Base-by-base conservation (phyloP, 1,140 invertebrate species). In the Cydia pomonella region DNA sequence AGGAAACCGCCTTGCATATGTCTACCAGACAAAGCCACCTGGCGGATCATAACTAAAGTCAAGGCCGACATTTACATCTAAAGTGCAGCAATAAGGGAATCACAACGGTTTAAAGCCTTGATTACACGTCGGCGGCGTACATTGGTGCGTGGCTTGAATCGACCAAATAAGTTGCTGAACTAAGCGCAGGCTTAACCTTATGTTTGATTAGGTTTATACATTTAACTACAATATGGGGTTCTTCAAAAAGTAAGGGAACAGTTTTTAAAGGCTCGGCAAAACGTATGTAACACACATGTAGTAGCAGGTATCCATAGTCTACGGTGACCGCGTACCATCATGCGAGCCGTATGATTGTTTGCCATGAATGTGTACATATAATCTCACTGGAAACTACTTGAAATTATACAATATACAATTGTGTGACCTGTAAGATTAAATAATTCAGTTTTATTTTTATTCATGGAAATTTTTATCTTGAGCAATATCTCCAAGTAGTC, bases 21-120 rank as follows among this genome's bases (percentile, higher is more conserved):
- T 69, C 13, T 33, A 27, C 27, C 27, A 33, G 29, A 69, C 64
- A 69, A 69, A 69, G 29, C 64, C 64, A 69, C 64, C 64, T 69
- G 64, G 29, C 7, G 64, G 64, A 69, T 69, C 64, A 38, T 69
- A 69, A 69, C 64, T 29, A 69, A 69, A 69, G 27, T 69, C 64
- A 69, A 69, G 64, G 33, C n/a, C 23, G 64, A n/a, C 27, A 69
- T 69, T 69, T 69, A 69, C 64, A 69, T 69, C 16, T 69, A 69
- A 23, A 69, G 64, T 38, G 64, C 64, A 69, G 64, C 9, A 69
- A 33, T 69, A 69, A 69, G 64, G 64, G 63, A 66, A 66, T 66
- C 63, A 33, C 63, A 66, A 33, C n/a, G 21, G 63, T 66, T 66
- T 66, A 66, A 66, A 66, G 25, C 25, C 25, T 66, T 66, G 63